Evolutionary conservation across 2,797 vertebrate species (phyloP).

Genomic region (Triplophysa bombifrons): DNA sequence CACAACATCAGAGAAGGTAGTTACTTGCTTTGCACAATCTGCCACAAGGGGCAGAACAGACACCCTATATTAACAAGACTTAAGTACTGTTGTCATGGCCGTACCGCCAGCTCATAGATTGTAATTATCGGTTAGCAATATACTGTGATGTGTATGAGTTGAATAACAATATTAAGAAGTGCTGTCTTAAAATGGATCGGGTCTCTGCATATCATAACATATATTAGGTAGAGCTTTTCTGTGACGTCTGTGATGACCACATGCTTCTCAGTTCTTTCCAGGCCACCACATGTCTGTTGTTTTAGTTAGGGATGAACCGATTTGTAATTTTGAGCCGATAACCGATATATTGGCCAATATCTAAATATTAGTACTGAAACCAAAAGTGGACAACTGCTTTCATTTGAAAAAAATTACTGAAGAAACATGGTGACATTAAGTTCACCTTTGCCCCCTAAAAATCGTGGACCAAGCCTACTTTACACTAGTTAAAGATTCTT

Average conservation of each 20-base stretch:
- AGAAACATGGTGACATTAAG: too few species aligned
- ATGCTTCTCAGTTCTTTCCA: not conserved
- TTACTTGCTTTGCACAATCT: slow-evolving; percentile 33
- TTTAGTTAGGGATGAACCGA: too few species aligned
- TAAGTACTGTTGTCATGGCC: slow-evolving; percentile 65
- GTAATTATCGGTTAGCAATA: slow-evolving; percentile 64
- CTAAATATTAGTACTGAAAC: too few species aligned
- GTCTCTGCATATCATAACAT: slow-evolving; percentile 30
- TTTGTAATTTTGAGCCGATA: too few species aligned
- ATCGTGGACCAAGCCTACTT: too few species aligned
- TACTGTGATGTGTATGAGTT: slow-evolving; percentile 49
- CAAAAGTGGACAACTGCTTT: too few species aligned
- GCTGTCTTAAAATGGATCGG: slow-evolving; percentile 10
- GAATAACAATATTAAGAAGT: slow-evolving; percentile 44
- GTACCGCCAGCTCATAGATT: slow-evolving; percentile 63
- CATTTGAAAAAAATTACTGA: too few species aligned
- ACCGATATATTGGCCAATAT: too few species aligned
- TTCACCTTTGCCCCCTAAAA: too few species aligned
- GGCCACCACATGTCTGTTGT: not conserved
- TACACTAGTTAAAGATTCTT: too few species aligned
- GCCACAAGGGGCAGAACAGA: slow-evolving; percentile 48
- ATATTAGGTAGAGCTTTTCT: not conserved
- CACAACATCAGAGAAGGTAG: slow-evolving; percentile 28
- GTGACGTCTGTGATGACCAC: not conserved
- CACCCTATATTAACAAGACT: slow-evolving; percentile 58